Conservation (phyloP, 2,113 vertebrate genomes). For the Vidua chalybeata region DNA sequence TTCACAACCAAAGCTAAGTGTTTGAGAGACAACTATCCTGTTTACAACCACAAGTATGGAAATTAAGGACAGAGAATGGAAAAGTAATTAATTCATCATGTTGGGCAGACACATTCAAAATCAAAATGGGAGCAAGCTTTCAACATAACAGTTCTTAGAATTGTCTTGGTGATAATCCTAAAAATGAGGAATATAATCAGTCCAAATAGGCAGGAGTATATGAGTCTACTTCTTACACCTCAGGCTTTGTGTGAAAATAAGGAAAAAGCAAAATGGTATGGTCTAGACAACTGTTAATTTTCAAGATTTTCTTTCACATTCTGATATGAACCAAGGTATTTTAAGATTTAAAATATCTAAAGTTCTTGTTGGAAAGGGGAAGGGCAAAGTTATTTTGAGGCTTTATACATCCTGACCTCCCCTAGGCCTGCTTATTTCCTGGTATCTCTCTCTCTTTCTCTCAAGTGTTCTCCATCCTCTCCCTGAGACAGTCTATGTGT, state of each 20-base stretch:
- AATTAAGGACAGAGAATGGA: neutral
- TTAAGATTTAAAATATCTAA: neutral
- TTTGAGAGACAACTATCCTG: neutral
- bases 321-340: neutral
- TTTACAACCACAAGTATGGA: neutral
- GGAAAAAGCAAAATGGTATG: neutral
- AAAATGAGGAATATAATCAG: neutral
- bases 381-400: neutral
- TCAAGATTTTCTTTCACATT: neutral
- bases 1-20: neutral
- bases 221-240: neutral
- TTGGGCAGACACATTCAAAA: neutral
- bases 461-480: conserved; percentile 66
- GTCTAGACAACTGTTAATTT: neutral
- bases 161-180: neutral
- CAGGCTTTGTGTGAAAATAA: neutral
- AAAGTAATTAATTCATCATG: neutral
- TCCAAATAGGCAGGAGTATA: neutral
- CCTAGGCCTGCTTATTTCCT: conserved; percentile 61
- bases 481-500: conserved; percentile 62
- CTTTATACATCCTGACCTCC: conserved; percentile 27
- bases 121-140: neutral
- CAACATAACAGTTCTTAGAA: neutral
- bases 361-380: neutral
- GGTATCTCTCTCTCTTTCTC: conserved; percentile 67